Percentiles rank a stretch among this genome's conserved stretches.
These are phyloP conservation scores for Thaleichthys pacificus DNA, from an alignment of 2,797 vertebrate genomes.

Conservation along the genomic window DNA sequence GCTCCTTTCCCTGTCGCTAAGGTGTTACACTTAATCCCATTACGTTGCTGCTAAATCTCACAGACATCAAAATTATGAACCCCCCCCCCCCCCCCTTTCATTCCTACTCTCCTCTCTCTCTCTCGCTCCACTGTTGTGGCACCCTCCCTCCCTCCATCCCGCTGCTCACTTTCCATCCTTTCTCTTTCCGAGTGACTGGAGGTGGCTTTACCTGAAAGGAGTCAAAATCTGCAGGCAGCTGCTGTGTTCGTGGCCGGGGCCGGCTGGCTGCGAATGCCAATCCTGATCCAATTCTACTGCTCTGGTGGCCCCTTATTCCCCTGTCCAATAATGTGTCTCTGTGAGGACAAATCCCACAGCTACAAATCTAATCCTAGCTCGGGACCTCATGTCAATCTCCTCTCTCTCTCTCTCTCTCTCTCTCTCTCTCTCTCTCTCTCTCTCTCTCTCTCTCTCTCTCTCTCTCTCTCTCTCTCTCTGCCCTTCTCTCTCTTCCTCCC, in stretches of 20 bases:
- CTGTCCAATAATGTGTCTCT: constrained; percentile 93
- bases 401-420: constrained; percentile 59
- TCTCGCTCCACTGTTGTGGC: constrained; percentile 52
- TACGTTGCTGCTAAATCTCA: constrained; percentile 88
- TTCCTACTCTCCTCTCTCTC: constrained; percentile 47
- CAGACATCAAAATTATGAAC: constrained; percentile 90
- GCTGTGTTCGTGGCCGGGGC: constrained; percentile 76
- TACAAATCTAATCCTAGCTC: constrained; percentile 90
- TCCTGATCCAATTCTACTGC: constrained; percentile 86
- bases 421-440: neutral
- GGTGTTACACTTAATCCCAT: constrained; percentile 93
- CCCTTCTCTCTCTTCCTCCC: neutral
- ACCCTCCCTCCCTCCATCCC: neutral
- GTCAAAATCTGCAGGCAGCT: constrained; percentile 87
- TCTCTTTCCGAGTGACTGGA: constrained; percentile 90
- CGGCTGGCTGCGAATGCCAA: constrained; percentile 84
- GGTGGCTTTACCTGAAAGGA: constrained; percentile 90
- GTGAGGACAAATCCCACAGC: constrained; percentile 89
- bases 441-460: neutral
- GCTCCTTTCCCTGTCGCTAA: constrained; percentile 82
- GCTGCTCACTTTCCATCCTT: constrained; percentile 78
- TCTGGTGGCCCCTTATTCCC: constrained; percentile 91
- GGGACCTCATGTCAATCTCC: constrained; percentile 88
- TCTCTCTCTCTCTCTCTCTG: neutral
- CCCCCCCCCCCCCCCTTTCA: constrained; percentile 78